Conservation (phyloP, 2,113 vertebrate genomes). For the Lepisosteus oculatus region DNA sequence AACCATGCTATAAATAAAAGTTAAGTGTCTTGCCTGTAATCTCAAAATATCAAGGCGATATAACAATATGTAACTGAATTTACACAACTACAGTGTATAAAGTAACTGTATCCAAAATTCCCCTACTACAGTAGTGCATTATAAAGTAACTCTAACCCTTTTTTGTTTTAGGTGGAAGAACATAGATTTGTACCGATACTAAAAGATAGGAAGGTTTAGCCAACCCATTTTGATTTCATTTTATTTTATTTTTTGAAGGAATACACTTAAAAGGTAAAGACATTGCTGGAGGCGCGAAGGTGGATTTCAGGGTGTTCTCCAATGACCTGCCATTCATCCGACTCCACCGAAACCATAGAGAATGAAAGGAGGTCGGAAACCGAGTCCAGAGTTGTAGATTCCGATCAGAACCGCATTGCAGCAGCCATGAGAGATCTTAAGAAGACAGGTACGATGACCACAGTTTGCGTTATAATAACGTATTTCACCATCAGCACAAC, state of each 20-base stretch:
- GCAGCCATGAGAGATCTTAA: conserved; percentile 72
- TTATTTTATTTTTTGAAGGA: neutral
- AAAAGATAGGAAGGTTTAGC: neutral
- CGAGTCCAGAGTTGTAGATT: conserved; percentile 40
- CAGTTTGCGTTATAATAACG: too few relatives aligned
- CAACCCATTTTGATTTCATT: neutral
- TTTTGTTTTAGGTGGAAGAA: conserved; percentile 15
- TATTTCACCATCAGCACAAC: too few relatives aligned
- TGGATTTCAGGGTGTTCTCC: conserved; percentile 36
- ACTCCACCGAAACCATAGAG: conserved; percentile 60
- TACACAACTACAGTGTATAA: too few relatives aligned
- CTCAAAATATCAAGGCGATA: too few relatives aligned
- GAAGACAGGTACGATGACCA: conserved; percentile 57
- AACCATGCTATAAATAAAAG: too few relatives aligned
- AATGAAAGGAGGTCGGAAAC: conserved; percentile 43
- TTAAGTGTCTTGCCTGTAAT: too few relatives aligned
- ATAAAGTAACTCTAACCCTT: neutral
- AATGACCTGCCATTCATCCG: conserved; percentile 78
- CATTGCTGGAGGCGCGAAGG: conserved; percentile 38
- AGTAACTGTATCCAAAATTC: too few relatives aligned
- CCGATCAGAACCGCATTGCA: conserved; percentile 63
- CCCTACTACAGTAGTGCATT: too few relatives aligned
- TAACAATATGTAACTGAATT: neutral
- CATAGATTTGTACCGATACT: neutral
- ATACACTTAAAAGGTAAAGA: conserved; percentile 13